Conservation (phyloP, 2,113 vertebrate genomes). For the Acanthochromis polyacanthus region DNA sequence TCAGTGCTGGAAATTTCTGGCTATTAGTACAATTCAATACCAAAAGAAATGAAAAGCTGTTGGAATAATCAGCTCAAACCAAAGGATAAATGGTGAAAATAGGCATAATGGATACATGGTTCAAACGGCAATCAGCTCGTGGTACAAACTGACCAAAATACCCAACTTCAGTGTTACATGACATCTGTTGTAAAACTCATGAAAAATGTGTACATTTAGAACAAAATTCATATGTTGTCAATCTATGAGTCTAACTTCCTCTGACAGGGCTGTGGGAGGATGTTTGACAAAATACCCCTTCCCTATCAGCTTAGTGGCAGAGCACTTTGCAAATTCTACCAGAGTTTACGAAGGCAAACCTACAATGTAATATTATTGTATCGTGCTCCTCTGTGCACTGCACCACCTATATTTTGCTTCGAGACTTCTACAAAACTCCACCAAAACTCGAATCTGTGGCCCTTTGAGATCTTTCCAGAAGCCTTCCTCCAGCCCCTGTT, state of each 20-base stretch:
- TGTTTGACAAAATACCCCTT: conserved; percentile 2
- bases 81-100: too few species aligned
- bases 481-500: conserved; percentile 55
- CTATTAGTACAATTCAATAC: not conserved
- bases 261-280: not conserved
- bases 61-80: too few species aligned
- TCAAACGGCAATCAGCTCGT: too few species aligned
- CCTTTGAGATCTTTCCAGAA: conserved; percentile 55
- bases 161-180: not conserved
- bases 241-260: conserved; percentile 1
- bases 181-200: not conserved
- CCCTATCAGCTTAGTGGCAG: conserved; percentile 1
- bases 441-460: conserved; percentile 44
- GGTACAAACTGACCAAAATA: too few species aligned
- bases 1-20: not conserved
- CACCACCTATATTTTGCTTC: conserved; percentile 42
- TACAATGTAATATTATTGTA: conserved; percentile 15
- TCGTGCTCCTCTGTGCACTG: conserved; percentile 4
- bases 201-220: not conserved
- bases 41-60: too few species aligned
- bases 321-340: conserved; percentile 11
- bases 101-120: too few species aligned
- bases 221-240: not conserved
- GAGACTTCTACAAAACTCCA: conserved; percentile 39
- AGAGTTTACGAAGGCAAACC: conserved; percentile 7